These are phyloP conservation scores for Camarhynchus parvulus DNA, from an alignment of 2,113 vertebrate genomes.

Conservation along the genomic window DNA sequence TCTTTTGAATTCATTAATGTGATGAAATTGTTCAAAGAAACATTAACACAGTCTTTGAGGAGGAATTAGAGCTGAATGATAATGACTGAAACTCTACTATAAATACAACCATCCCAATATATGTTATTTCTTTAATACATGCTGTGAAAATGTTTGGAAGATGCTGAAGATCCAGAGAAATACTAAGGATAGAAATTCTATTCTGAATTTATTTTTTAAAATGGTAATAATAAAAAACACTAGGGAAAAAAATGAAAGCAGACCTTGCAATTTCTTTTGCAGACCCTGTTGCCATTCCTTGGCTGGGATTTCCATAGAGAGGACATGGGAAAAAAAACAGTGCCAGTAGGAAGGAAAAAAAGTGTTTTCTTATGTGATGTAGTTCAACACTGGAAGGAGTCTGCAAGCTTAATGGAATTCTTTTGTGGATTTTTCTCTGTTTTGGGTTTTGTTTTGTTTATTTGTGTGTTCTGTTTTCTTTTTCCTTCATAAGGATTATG, in stretches of 20 bases:
- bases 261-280: not conserved
- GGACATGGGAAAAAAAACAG: not conserved
- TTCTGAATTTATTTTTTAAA: not conserved
- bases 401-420: not conserved
- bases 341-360: not conserved
- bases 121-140: not conserved
- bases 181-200: not conserved
- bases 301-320: not conserved
- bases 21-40: not conserved
- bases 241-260: not conserved
- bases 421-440: not conserved
- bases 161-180: not conserved
- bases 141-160: not conserved
- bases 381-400: not conserved
- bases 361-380: fast-evolving
- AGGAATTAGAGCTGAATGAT: not conserved
- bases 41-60: not conserved
- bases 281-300: not conserved
- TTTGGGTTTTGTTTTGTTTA: not conserved
- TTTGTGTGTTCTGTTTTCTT: not conserved
- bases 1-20: not conserved
- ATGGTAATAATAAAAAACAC: not conserved
- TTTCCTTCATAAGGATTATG: not conserved
- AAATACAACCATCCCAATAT: not conserved
- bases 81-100: not conserved